Percentiles rank a stretch among this genome's conserved stretches.
Evolutionary conservation across 1,140 invertebrate species (phyloP).

Genomic region (Drosophila gunungcola): DNA sequence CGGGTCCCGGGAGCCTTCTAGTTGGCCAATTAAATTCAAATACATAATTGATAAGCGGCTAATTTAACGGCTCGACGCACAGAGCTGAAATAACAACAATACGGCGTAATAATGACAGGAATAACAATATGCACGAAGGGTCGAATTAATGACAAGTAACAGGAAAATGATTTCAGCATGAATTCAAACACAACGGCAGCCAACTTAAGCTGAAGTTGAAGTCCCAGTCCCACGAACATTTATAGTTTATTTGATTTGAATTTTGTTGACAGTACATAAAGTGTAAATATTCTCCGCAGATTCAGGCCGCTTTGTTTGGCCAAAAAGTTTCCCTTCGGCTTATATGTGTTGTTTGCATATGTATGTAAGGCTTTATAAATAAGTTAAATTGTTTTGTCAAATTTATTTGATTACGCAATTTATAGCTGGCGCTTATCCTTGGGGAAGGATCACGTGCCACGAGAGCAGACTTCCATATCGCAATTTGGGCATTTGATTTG

Average conservation of each 20-base stretch:
- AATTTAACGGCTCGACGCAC: constrained; percentile 68
- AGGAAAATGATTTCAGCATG: constrained; percentile 77
- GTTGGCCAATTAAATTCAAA: constrained; percentile 72
- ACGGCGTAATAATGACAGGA: constrained; percentile 39
- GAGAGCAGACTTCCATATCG: constrained; percentile 59
- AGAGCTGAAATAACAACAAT: constrained; percentile 37
- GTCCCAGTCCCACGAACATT: constrained; percentile 34
- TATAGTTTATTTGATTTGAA: constrained; percentile 70
- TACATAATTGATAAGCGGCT: constrained; percentile 76
- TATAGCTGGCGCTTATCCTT: constrained; percentile 72
- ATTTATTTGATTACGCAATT: constrained; percentile 75
- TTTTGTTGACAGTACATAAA: constrained; percentile 56
- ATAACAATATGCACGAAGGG: constrained; percentile 45
- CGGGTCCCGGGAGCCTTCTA: constrained; percentile 38
- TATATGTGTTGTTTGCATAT: background rate
- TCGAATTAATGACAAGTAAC: constrained; percentile 75
- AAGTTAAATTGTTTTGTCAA: constrained; percentile 57
- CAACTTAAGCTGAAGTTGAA: constrained; percentile 6
- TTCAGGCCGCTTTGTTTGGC: constrained; percentile 25
- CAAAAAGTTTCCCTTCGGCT: constrained; percentile 22
- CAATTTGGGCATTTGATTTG: constrained; percentile 62
- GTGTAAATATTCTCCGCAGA: constrained; percentile 44
- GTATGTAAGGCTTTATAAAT: constrained; percentile 59
- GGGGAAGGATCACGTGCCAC: constrained; percentile 41
- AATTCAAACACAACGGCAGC: constrained; percentile 44